Evolutionary conservation across 1,140 invertebrate genomes (phyloP).

Genomic region (Leptopilina boulardi): DNA sequence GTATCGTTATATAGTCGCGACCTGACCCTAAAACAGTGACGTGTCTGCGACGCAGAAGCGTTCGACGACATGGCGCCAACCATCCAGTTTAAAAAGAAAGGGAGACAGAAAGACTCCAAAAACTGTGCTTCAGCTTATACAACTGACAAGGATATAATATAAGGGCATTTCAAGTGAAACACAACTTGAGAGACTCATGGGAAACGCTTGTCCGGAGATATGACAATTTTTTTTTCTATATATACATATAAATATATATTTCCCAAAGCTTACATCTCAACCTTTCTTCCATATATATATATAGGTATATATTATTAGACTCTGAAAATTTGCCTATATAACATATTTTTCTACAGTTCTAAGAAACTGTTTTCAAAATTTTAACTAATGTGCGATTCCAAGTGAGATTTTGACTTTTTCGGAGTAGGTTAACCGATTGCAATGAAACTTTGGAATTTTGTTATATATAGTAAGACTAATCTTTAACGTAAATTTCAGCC

Average conservation of each 20-base stretch:
- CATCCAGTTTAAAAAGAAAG: constrained; percentile 3
- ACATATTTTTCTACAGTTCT: too few relatives aligned
- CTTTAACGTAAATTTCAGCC: too few relatives aligned
- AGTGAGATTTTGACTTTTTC: too few relatives aligned
- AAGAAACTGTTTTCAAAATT: too few relatives aligned
- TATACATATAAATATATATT: too few relatives aligned
- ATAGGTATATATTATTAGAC: too few relatives aligned
- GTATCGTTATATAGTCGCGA: constrained; percentile 23
- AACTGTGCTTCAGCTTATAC: constrained; percentile 17
- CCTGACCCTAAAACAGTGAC: constrained; percentile 45
- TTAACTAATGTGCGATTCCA: too few relatives aligned
- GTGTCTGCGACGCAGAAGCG: constrained; percentile 46
- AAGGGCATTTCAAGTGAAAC: not conserved
- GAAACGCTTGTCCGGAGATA: constrained; percentile 34
- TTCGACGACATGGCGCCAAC: constrained; percentile 52
- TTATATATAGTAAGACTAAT: too few relatives aligned
- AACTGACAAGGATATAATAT: not conserved
- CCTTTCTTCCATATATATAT: too few relatives aligned
- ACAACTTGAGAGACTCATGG: constrained; percentile 30
- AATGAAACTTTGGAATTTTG: too few relatives aligned
- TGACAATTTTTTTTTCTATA: constrained; percentile 36
- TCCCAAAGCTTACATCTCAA: constrained; percentile 9
- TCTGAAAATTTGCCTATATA: too few relatives aligned
- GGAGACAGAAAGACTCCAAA: constrained; percentile 44
- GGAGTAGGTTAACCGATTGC: too few relatives aligned